Evolutionary conservation across 2,797 vertebrate genomes (phyloP), one percentile per base, ranked within the genome.

Genomic region (Coilia nasus): DNA sequence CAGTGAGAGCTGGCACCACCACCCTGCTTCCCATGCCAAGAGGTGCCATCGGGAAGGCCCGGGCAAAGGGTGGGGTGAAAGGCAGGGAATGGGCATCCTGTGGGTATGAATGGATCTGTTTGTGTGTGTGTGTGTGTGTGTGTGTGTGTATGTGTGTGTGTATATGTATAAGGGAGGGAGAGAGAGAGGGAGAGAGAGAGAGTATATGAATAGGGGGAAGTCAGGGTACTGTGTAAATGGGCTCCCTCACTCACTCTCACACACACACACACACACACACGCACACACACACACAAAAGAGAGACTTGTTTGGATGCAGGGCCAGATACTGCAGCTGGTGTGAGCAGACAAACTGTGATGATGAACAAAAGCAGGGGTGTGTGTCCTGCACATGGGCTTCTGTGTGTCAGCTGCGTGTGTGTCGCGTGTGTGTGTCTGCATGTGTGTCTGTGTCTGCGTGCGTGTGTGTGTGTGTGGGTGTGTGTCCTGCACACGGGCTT

Each of bases 151-250:
- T 59, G 57, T 19, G 57, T 21, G 57, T 21, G 57, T 21, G 57
- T 5, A 17, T 19, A 17, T 19, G 14, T 19, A 17, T 6, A 17
- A 3, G 57, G 1, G 57, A 3, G 57, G 0, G 57, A 19, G 57
- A 1, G 14, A 19, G 67, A 35, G 67, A 35, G 31, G 17, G 28
- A 62, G 62, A 28, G 62, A 67, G 23, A 28, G 62, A 67, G 62
- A 64, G 62, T 60, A 64, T 9, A 31, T 75, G 67, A 75, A 75
- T 75, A 75, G 67, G 14, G 67, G 28, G 28, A 75, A 75, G 67
- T 75, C 67, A 75, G 67, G 67, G 31, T 15, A 75, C 28, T 75
- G 67, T 75, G 67, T 75, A 75, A 75, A 75, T 75, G 67, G 67
- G 31, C 67, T 75, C 67, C 15, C 28, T 28, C 67, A 75, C 28